phyloP scores from a whole-genome alignment of 2,113 vertebrate genomes.

The Otocyon megalotis region DNA sequence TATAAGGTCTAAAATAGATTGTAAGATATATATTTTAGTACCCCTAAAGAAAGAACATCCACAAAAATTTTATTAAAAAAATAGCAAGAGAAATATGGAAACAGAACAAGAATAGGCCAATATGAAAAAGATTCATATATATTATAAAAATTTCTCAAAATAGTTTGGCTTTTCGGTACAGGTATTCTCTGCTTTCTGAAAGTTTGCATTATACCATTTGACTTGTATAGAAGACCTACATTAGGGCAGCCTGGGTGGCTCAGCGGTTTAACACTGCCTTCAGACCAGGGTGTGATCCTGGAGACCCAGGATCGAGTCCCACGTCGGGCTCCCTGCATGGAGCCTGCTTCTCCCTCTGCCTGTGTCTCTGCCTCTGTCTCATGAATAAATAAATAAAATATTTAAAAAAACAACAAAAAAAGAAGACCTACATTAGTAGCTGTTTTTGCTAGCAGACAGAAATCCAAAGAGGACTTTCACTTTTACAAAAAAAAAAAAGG shows the following conservation, averaged over 20 bases:
- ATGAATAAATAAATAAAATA: too few species aligned
- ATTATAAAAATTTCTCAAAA: neutral
- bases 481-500: neutral
- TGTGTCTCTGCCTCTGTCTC: too few species aligned
- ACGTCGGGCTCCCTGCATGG: too few species aligned
- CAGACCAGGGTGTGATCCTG: too few species aligned
- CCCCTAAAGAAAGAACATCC: neutral
- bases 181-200: neutral
- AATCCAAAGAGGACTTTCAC: neutral
- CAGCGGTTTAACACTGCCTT: too few species aligned
- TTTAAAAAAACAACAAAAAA: too few species aligned
- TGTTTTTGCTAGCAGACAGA: neutral
- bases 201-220: neutral
- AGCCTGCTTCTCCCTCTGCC: too few species aligned
- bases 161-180: neutral
- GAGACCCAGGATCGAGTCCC: too few species aligned
- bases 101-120: neutral
- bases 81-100: neutral
- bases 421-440: neutral
- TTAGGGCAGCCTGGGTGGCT: neutral
- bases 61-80: neutral
- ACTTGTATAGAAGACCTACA: neutral
- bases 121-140: neutral
- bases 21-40: slow-evolving; percentile 13
- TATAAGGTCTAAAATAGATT: neutral